A percentile compares a stretch with the other conserved stretches of the same genome.
Evolutionary conservation across 92 coral and sea anemone species (phyloP).

Genomic region (Desmophyllum pertusum): DNA sequence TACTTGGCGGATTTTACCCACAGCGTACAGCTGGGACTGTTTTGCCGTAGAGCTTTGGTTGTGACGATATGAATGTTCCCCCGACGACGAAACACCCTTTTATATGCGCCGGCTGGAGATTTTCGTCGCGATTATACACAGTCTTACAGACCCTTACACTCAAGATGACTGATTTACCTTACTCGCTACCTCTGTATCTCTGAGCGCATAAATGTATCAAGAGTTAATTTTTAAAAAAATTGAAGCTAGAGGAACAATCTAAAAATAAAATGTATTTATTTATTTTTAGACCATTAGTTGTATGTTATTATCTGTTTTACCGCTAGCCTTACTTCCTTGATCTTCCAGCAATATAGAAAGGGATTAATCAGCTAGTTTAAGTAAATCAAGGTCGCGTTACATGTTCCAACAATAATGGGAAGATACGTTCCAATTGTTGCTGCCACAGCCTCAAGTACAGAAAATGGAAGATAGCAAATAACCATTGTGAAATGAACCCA

Average conservation of each 20-base stretch:
- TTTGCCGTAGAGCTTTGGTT: too few relatives aligned
- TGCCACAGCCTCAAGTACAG: not conserved
- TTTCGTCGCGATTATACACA: too few relatives aligned
- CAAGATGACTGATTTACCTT: too few relatives aligned
- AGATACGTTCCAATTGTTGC: not conserved
- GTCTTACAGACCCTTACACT: too few relatives aligned
- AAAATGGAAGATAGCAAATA: conserved; percentile 28
- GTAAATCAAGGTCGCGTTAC: conserved; percentile 4
- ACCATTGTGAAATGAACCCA: conserved; percentile 16
- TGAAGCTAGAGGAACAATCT: not conserved
- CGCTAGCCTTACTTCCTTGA: conserved; percentile 26
- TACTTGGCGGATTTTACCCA: too few relatives aligned
- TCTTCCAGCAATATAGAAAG: conserved; percentile 13
- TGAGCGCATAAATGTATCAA: too few relatives aligned
- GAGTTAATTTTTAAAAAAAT: not conserved
- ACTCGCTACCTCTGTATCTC: too few relatives aligned
- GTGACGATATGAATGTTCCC: too few relatives aligned
- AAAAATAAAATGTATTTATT: not conserved
- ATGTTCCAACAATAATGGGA: conserved; percentile 8
- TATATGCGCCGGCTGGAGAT: too few relatives aligned
- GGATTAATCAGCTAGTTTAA: conserved; percentile 19
- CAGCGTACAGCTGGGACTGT: too few relatives aligned
- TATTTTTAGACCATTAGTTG: not conserved
- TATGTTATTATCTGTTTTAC: conserved; percentile 3
- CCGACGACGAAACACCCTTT: too few relatives aligned